A percentile compares a stretch with the other conserved stretches of the same genome.
phyloP scores from a whole-genome alignment of 1,140 invertebrate genomes.

The Drosophila tropicalis region DNA sequence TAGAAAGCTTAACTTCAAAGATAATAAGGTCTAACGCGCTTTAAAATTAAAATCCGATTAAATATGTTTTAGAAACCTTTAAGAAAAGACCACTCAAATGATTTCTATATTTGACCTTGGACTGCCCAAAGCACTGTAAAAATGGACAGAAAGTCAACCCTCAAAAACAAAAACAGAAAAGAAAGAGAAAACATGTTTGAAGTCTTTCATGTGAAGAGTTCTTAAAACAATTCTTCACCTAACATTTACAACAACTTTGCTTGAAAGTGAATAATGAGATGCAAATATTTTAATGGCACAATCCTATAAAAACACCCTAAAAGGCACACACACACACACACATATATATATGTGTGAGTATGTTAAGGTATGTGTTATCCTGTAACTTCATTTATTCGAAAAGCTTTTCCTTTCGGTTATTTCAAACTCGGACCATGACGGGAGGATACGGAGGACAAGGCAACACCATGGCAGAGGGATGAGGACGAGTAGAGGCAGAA shows the following conservation, averaged over 20 bases:
- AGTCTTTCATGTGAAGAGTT: neutral
- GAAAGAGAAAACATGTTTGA: too few species aligned
- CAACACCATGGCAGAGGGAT: neutral
- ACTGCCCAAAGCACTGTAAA: too few species aligned
- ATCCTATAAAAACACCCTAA: conserved; percentile 22
- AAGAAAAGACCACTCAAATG: too few species aligned
- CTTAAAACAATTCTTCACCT: neutral
- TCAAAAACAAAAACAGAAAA: too few species aligned
- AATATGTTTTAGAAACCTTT: too few species aligned
- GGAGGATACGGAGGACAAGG: conserved; percentile 8
- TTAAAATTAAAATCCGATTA: too few species aligned
- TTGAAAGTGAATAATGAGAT: conserved; percentile 74
- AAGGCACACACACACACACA: conserved; percentile 21
- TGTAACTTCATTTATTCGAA: conserved; percentile 76
- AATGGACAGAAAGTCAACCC: too few species aligned
- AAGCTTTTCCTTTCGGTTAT: conserved; percentile 57
- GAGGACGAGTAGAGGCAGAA: conserved; percentile 12
- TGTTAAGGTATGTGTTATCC: conserved; percentile 13
- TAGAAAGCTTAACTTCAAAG: too few species aligned
- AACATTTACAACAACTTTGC: conserved; percentile 27
- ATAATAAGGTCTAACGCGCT: too few species aligned
- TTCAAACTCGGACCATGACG: conserved; percentile 24
- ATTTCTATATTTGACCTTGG: too few species aligned
- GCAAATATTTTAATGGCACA: conserved; percentile 78
- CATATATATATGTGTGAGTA: neutral